A percentile compares a stretch with the other conserved stretches of the same genome.
Conservation (phyloP, 2,888 invertebrate species). For the Holacanthella duospinosa region DNA sequence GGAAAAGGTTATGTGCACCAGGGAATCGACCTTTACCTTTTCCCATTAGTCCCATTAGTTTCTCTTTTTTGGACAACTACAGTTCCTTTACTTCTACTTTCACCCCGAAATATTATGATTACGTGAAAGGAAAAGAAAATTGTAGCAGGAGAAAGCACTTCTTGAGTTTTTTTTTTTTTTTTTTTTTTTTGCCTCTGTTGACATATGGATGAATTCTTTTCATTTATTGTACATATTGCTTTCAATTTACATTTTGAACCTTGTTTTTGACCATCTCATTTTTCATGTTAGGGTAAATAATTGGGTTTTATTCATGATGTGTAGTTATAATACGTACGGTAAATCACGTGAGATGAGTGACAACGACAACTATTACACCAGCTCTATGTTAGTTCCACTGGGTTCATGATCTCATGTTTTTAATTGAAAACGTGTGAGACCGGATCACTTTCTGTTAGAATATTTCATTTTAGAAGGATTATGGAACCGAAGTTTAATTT, state of each 20-base stretch:
- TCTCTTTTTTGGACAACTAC: background rate
- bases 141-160: background rate
- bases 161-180: background rate
- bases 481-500: background rate
- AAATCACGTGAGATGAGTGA: too few relatives aligned
- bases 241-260: too few relatives aligned
- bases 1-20: background rate
- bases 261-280: too few relatives aligned
- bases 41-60: slow-evolving; percentile 3
- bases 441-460: background rate
- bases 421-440: background rate
- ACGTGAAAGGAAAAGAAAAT: background rate
- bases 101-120: background rate
- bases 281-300: too few relatives aligned
- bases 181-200: too few relatives aligned
- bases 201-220: too few relatives aligned
- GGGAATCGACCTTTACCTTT: background rate
- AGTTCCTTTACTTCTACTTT: background rate
- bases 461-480: background rate
- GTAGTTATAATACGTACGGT: too few relatives aligned
- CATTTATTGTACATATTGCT: too few relatives aligned
- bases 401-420: background rate
- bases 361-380: background rate
- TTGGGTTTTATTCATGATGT: too few relatives aligned
- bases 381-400: background rate